Evolutionary conservation across 2,888 invertebrate genomes (phyloP).

Genomic region (Caenorhabditis japonica): DNA sequence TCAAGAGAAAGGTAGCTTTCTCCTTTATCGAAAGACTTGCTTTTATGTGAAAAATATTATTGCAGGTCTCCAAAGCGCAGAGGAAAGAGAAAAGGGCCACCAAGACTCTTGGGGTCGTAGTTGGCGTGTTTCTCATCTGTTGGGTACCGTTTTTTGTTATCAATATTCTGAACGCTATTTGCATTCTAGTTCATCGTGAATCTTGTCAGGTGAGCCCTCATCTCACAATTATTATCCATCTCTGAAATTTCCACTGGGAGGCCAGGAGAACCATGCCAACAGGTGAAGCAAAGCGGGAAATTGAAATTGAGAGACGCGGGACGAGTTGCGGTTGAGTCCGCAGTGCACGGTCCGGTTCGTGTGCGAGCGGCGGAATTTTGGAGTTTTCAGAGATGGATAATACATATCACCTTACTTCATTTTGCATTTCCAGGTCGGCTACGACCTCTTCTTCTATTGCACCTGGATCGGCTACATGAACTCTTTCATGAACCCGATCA

Average conservation of each 20-base stretch:
- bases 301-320: too few relatives aligned
- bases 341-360: not conserved
- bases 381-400: too few relatives aligned
- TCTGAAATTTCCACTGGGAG: too few relatives aligned
- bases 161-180: conserved; percentile 95
- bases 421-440: conserved; percentile 66
- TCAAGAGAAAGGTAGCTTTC: conserved; percentile 73
- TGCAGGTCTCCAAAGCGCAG: conserved; percentile 72
- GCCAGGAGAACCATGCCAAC: too few relatives aligned
- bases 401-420: too few relatives aligned
- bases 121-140: conserved; percentile 96
- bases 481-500: conserved; percentile 82
- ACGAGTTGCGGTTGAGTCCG: too few relatives aligned
- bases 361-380: not conserved
- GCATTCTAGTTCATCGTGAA: conserved; percentile 83
- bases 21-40: not conserved
- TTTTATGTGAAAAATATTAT: not conserved
- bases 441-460: conserved; percentile 87
- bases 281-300: too few relatives aligned
- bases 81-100: conserved; percentile 94
- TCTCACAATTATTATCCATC: not conserved
- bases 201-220: conserved; percentile 64
- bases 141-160: conserved; percentile 99
- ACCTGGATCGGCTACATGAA: conserved; percentile 99
- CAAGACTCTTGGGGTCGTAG: conserved; percentile 96